Evolutionary conservation across 1,140 invertebrate species (phyloP), one percentile per base, ranked within the genome.

Genomic region (Lepidostoma basale): DNA sequence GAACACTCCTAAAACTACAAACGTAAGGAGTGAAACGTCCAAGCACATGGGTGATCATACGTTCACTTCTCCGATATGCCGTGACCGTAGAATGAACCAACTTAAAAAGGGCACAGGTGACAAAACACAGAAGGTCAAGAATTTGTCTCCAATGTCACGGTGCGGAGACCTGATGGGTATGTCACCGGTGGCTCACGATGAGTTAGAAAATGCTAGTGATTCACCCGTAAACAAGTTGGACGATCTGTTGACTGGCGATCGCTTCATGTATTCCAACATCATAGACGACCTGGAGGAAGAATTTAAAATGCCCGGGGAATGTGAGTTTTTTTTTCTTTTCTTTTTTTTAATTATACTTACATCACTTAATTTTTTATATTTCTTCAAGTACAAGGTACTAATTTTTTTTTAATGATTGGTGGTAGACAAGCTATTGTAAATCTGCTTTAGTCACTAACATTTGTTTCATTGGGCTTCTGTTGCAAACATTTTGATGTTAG

Each of bases 111-210:
- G 33, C 20, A 67, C 9, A 12, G 26, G 23, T 18, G 44, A 52
- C 1, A 64, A 64, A 16, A 36, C 60, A 25, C 28, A 33, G 18
- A 67, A 67, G 22, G 40, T 26, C 10, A 47, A 62, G 39, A 72
- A 72, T 39, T 44, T 73, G 18, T 73, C 71, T 4, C 71, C 71
- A n/a, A 73, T 73, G 71, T 69, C 71, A 1, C 52, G 60, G 20
- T 73, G 54, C 33, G 71, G 71, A 0, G 71, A 73, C 49, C 52
- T 73, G 14, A 73, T 73, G 71, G 71, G 71, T n/a, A 39, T 69
- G 26, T 73, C 71, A 3, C 71, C 71, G 3, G 52, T 67, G 14
- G 9, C 45, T 5, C 52, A 65, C 10, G 23, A 44, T 6, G 58
- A 30, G 9, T 39, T 54, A n/a, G 45, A 20, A 3, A 40, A 14